Base-by-base conservation (phyloP, 2,113 vertebrate species). In the Cnemophilus loriae region DNA sequence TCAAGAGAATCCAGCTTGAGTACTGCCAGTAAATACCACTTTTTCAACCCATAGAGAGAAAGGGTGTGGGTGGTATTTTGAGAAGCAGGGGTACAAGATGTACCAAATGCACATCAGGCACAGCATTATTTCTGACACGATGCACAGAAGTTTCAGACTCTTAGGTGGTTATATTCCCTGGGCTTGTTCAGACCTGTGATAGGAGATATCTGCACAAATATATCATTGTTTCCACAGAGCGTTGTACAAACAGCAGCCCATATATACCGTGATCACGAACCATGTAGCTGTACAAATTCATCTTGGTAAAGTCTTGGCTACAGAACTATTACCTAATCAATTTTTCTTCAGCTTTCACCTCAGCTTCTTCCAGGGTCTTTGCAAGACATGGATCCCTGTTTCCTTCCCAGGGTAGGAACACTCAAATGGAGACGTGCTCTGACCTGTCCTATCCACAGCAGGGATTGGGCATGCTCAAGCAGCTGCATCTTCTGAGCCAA, bases 61-160 rank as follows among this genome's bases (percentile, higher is more conserved):
- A 77, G 33, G 11, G 3, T 16, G 10, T 57, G 28, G 1, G 1
- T 1, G 2, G 13, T 1, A 0, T 4, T 59, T 77, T 83, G 49
- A 90, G 64, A 73, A 84, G n/a, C 16, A 69, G 55, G 13, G 39
- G 27, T 9, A 50, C 14, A 44, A 60, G 16, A n/a, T 30, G 13
- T 49, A 39, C 11, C 44, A 75, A 75, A 56, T 0, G 1, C 12
- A 1, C 44, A 21, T 23, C 1, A 3, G 26, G 24, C 24, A n/a
- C 4, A 30, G 30, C 35, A 50, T 44, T 78, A 41, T 30, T 80
- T 88, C 52, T 86, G 47, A 56, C 26, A 42, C 0, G 0, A 24
- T 15, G 10, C 35, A 41, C 2, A 4, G 41, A 2, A 4, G 12
- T 67, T 64, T 80, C 71, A 74, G 8, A 39, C 55, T 78, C 22